These are phyloP conservation scores for Pardalotus punctatus DNA, from an alignment of 2,113 vertebrate species.

Conservation along the genomic window DNA sequence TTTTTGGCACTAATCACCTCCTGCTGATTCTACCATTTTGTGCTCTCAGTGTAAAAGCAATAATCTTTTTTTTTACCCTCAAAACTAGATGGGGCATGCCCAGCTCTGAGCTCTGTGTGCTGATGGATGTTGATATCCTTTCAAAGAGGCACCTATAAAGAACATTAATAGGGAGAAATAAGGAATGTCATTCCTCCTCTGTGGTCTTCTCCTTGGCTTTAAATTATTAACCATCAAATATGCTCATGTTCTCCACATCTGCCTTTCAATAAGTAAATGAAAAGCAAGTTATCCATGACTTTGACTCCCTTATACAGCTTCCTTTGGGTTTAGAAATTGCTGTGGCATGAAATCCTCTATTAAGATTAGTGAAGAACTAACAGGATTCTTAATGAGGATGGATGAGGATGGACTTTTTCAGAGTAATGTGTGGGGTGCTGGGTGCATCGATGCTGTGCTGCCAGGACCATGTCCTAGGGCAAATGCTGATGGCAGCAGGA, in stretches of 20 bases:
- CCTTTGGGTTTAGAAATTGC: not conserved
- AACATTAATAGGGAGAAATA: not conserved
- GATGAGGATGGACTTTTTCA: not conserved
- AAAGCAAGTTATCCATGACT: not conserved
- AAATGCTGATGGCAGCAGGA: not conserved
- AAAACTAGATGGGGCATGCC: not conserved
- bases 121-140: conserved; percentile 15
- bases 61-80: not conserved
- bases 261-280: not conserved
- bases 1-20: not conserved
- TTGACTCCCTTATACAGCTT: not conserved
- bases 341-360: not conserved
- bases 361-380: not conserved
- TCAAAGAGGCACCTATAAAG: not conserved
- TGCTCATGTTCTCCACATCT: not conserved
- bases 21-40: not conserved
- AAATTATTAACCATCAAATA: not conserved
- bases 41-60: conserved; percentile 41
- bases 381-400: not conserved
- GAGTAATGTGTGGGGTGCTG: not conserved
- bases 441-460: not conserved
- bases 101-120: conserved; percentile 26
- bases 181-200: not conserved
- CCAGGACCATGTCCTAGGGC: not conserved
- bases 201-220: not conserved